Evolutionary conservation across 23 tunicate species (phyloP), one percentile per base, ranked within the genome.

Genomic region (Oikopleura albicans): DNA sequence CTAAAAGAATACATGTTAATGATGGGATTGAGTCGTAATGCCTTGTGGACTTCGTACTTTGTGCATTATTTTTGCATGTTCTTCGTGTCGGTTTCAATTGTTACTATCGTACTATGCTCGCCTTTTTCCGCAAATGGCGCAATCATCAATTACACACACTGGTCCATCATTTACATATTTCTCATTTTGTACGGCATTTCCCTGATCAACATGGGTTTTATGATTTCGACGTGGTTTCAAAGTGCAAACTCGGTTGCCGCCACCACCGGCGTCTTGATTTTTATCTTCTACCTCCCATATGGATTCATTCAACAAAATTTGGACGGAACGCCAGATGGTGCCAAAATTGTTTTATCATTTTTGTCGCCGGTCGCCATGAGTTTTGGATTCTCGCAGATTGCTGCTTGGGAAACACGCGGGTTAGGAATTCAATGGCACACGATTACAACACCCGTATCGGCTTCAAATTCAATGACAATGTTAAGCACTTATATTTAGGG

Each of bases 1-100:
- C 79, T 71, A 4, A 71, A 71, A 71, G 79, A 71, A 31, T 71
- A 71, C 79, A 71, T 71, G 79, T 29, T 71, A 29, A 71, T 71
- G 79, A 71, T 71, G 79, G 79, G 79, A 27, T 31, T 71, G 33
- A 16, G 4, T 22, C 27, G 79, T 2, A 71, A 27, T 2, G 35
- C 79, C 28, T 37, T 71, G 4, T 71, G 79, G 79, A 12, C 79
- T 29, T 16, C 79, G 37, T 12, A 16, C 31, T 71, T 16, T 4
- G 31, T 71, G 28, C 35, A 12, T 29, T 71, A 16, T 12, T 71
- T 71, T 31, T 16, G 79, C 79, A 71, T 12, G 35, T 71, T 71
- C 37, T 37, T 71, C 79, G 35, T 71, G 37, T 12, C 79, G 2
- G 27, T 16, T 16, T 16, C 35, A 2, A 71, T 29, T 29, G 27